Evolutionary conservation across 2,888 invertebrate genomes (phyloP).

Genomic region (Ochropleura leucogaster): DNA sequence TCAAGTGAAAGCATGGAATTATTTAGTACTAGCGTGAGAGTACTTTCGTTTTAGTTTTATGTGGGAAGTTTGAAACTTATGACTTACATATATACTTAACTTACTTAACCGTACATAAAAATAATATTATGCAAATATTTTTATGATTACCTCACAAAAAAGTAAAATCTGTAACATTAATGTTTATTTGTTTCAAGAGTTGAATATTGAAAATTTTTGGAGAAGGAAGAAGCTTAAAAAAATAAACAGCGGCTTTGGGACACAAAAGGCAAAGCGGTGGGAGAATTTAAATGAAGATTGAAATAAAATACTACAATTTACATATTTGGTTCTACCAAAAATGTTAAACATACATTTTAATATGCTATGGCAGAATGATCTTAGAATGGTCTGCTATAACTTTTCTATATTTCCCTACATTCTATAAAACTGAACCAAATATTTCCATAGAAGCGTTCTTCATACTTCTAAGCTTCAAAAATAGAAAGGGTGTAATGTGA

Average conservation of each 20-base stretch:
- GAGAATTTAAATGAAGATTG: too few species aligned
- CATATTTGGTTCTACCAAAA: not conserved
- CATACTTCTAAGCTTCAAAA: conserved; percentile 69
- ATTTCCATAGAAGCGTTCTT: conserved; percentile 60
- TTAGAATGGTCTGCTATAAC: not conserved
- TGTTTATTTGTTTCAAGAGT: too few species aligned
- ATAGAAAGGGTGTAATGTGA: conserved; percentile 78
- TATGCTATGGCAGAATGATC: not conserved
- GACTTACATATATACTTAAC: too few species aligned
- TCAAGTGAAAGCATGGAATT: conserved; percentile 1
- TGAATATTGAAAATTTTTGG: too few species aligned
- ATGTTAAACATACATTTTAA: not conserved
- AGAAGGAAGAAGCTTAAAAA: too few species aligned
- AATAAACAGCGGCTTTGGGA: too few species aligned
- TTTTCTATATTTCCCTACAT: not conserved
- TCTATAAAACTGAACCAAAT: too few species aligned
- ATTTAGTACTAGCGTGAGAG: conserved; percentile 1
- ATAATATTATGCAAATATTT: not conserved
- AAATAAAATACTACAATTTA: too few species aligned
- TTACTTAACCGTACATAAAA: not conserved
- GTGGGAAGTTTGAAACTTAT: not conserved
- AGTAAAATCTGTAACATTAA: too few species aligned
- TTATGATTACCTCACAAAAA: not conserved
- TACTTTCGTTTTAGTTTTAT: conserved; percentile 11
- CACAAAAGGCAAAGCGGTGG: too few species aligned